These are phyloP conservation scores for Drosophila subpulchrella DNA, from an alignment of 1,140 invertebrate species.

Conservation along the genomic window DNA sequence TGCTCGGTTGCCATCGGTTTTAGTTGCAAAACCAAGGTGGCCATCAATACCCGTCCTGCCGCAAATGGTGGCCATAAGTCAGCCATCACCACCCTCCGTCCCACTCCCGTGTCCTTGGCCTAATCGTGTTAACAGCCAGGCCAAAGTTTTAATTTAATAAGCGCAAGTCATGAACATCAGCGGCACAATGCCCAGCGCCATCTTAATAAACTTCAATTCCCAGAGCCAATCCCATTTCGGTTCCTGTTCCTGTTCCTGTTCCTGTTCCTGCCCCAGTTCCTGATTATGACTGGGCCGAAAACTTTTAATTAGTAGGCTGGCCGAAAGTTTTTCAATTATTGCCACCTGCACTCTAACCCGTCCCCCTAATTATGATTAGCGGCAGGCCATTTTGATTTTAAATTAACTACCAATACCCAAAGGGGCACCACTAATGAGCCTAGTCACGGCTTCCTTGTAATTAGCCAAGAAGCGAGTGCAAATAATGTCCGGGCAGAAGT, in stretches of 20 bases:
- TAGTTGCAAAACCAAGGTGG: conserved; percentile 17
- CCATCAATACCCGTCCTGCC: conserved; percentile 50
- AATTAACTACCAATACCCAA: conserved; percentile 71
- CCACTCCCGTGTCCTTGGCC: conserved; percentile 26
- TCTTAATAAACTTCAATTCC: conserved; percentile 65
- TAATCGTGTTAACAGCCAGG: conserved; percentile 64
- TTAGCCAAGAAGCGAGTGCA: conserved; percentile 54
- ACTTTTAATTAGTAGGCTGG: conserved; percentile 76
- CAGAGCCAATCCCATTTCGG: conserved; percentile 20
- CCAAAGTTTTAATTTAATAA: conserved; percentile 75
- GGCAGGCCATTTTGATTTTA: conserved; percentile 65
- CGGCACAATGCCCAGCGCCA: conserved; percentile 17
- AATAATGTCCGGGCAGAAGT: conserved; percentile 49
- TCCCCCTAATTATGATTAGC: conserved; percentile 45
- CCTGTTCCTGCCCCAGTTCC: conserved; percentile 14
- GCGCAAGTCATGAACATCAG: conserved; percentile 50
- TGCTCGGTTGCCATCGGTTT: conserved; percentile 28
- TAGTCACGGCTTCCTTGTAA: conserved; percentile 41
- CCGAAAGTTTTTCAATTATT: conserved; percentile 80
- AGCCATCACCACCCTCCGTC: not conserved
- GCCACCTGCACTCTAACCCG: conserved; percentile 66
- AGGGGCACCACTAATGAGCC: conserved; percentile 32
- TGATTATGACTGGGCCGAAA: conserved; percentile 59
- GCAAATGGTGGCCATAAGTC: conserved; percentile 64
- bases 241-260: conserved; percentile 8